Evolutionary conservation across 2,888 invertebrate species (phyloP), one percentile per base, ranked within the genome.

Genomic region (Cancer borealis): DNA sequence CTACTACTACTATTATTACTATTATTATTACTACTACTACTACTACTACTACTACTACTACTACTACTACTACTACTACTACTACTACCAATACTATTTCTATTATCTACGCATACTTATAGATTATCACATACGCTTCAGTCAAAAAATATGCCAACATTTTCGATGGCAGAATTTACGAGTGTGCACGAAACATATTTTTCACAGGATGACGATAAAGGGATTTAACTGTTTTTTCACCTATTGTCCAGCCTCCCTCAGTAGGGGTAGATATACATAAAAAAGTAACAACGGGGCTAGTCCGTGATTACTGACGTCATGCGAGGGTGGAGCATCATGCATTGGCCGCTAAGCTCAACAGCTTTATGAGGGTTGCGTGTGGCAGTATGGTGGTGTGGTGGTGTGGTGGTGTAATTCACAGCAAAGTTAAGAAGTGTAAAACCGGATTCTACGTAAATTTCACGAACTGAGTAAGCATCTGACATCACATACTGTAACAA

Each of bases 1-100:
- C n/a, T 14, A 45, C 88, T 45, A 8, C 88, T 88, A 45, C 88
- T 88, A 45, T 6, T 46, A 45, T 46, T 88, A 45, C 88, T 45
- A 45, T 46, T 88, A 45, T 14, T 88, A 88, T 17, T 46, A 88
- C 46, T 45, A 88, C 88, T 88, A 88, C 88, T 88, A 88, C 46
- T 88, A 88, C 88, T 88, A 45, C 88, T 88, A 88, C 46, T 88
- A 45, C 88, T 88, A 88, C 88, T 88, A 88, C 88, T 88, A 88
- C 84, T 39, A 39, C 84, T 79, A 79, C 73, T 79, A 79, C 73
- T 79, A 26, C 26, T 88, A 46, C 17, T 88, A 88, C 88, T 88
- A 88, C 88, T 88, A 39, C 88, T 88, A 39, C 88, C 39, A 39
- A 4, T 39, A 88, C 88, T 88, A 88, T n/a, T 84, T 17, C 10